Evolutionary conservation across 2,113 vertebrate species (phyloP).

Genomic region (Pimephales promelas): DNA sequence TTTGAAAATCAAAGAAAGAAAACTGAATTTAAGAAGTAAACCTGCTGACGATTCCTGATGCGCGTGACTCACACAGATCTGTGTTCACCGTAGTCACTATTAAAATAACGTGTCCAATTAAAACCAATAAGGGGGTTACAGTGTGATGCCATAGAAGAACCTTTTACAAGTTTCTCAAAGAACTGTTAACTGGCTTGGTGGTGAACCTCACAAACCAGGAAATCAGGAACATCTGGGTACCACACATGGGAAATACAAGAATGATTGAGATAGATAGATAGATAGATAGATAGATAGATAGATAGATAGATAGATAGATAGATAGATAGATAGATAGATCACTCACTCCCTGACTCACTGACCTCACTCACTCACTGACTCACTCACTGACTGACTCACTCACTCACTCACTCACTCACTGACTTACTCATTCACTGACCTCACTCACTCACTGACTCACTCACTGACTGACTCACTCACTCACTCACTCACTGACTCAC

Average conservation of each 20-base stretch:
- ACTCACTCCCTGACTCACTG: too few species aligned
- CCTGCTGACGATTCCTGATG: background rate
- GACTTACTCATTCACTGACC: too few species aligned
- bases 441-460: too few species aligned
- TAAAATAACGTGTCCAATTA: background rate
- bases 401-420: too few species aligned
- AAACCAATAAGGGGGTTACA: background rate
- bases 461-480: too few species aligned
- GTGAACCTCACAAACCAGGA: background rate
- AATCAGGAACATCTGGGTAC: background rate
- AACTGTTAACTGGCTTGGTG: background rate
- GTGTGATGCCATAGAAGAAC: conserved; percentile 10
- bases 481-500: too few species aligned
- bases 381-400: too few species aligned
- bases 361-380: too few species aligned
- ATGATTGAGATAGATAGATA: background rate
- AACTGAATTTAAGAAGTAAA: background rate
- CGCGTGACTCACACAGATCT: background rate
- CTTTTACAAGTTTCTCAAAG: background rate
- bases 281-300: too few species aligned
- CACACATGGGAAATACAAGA: background rate
- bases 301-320: too few species aligned
- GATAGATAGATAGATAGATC: too few species aligned
- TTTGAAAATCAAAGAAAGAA: conserved; percentile 25
- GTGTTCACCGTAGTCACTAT: background rate